phyloP scores from a whole-genome alignment of 2,888 invertebrate species.

The Micoletzkya japonica region DNA sequence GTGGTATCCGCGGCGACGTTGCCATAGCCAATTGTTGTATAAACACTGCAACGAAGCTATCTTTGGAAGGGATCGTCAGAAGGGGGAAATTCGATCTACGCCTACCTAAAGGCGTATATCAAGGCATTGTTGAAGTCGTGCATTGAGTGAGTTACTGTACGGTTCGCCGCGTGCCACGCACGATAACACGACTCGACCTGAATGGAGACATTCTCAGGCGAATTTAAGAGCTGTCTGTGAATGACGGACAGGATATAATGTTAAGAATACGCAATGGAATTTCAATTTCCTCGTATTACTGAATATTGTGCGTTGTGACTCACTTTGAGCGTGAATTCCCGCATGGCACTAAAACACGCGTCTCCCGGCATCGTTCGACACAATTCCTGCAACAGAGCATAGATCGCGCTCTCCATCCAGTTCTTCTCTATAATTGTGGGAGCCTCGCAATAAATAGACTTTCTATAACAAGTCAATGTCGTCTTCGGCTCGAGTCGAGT shows the following conservation, averaged over 20 bases:
- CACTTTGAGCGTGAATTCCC: not conserved
- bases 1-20: conserved; percentile 52
- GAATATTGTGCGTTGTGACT: too few species aligned
- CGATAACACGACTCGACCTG: conserved; percentile 28
- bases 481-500: too few species aligned
- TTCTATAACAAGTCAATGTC: too few species aligned
- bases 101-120: conserved; percentile 53
- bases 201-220: not conserved
- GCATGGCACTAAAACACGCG: not conserved
- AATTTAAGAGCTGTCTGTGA: not conserved
- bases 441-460: too few species aligned
- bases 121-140: conserved; percentile 53
- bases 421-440: not conserved
- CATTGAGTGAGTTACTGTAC: conserved; percentile 50
- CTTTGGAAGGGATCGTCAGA: not conserved
- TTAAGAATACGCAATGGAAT: not conserved
- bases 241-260: not conserved
- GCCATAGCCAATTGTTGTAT: conserved; percentile 59
- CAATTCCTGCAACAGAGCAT: too few species aligned
- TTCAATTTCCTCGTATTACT: not conserved
- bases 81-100: not conserved
- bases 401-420: not conserved
- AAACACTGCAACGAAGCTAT: conserved; percentile 41
- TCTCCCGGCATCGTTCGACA: not conserved
- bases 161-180: conserved; percentile 43